phyloP scores from a whole-genome alignment of 2,113 vertebrate genomes.

The Daphoenositta chrysoptera region DNA sequence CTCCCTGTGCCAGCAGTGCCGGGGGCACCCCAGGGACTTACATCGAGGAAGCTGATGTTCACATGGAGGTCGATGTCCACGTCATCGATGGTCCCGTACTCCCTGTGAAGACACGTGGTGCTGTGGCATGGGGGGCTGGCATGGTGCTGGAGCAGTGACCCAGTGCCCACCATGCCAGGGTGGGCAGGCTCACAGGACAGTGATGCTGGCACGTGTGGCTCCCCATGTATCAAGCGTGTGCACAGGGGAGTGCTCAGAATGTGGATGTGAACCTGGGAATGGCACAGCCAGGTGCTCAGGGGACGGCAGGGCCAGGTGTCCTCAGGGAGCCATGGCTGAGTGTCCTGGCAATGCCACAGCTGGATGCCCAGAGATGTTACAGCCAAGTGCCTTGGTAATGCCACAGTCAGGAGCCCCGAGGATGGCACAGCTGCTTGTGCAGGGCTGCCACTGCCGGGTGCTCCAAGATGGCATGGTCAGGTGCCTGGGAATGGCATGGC shows the following conservation, averaged over 20 bases:
- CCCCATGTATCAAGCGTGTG: fast-evolving
- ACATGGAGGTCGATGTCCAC: slow-evolving; percentile 98
- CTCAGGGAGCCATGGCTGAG: fast-evolving
- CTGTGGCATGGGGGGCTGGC: background rate
- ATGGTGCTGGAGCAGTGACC: fast-evolving
- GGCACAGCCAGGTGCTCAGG: background rate
- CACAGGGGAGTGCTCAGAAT: fast-evolving
- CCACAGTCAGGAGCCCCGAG: fast-evolving
- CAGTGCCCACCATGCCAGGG: fast-evolving
- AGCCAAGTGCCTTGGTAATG: background rate
- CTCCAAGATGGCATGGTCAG: background rate
- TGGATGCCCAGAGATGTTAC: background rate
- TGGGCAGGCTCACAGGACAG: fast-evolving
- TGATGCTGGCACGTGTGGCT: fast-evolving
- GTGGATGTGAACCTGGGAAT: background rate
- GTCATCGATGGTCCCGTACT: slow-evolving; percentile 97
- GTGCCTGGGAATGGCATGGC: too few species aligned
- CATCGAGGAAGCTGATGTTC: slow-evolving; percentile 96
- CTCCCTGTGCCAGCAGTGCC: fast-evolving
- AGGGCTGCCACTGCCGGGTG: background rate
- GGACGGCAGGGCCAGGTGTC: fast-evolving
- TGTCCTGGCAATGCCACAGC: background rate
- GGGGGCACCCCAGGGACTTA: slow-evolving; percentile 63
- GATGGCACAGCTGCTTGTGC: background rate
- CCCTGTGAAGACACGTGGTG: slow-evolving; percentile 72